Percentiles rank a stretch among this genome's conserved stretches.
Evolutionary conservation across 1,140 invertebrate species (phyloP).

Genomic region (Luehdorfia chinensis): DNA sequence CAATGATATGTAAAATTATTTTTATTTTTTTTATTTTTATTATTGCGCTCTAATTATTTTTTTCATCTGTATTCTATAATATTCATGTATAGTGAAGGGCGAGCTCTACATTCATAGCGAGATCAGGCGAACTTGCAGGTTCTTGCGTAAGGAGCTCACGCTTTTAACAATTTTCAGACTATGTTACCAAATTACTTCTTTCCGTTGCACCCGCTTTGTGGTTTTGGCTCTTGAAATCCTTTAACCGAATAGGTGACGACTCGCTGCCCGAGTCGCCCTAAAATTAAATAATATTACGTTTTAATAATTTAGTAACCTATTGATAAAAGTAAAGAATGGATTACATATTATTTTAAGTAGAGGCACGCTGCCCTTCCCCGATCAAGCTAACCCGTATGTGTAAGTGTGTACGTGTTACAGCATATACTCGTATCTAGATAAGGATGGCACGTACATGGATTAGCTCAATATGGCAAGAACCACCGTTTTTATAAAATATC

Average conservation of each 20-base stretch:
- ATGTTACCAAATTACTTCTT: slow-evolving; percentile 58
- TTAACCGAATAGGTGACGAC: slow-evolving; percentile 71
- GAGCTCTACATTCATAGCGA: slow-evolving; percentile 1
- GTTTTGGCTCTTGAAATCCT: slow-evolving; percentile 70
- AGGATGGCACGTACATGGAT: too few species aligned
- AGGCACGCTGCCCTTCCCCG: too few species aligned
- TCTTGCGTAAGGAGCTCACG: slow-evolving; percentile 7
- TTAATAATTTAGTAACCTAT: too few species aligned
- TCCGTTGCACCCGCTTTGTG: slow-evolving; percentile 53
- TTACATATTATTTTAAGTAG: too few species aligned
- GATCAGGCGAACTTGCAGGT: slow-evolving; percentile 15
- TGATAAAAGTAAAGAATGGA: too few species aligned
- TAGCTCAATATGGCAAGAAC: too few species aligned
- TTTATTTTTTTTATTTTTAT: slow-evolving; percentile 52
- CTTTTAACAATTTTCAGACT: slow-evolving; percentile 21
- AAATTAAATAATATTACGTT: slow-evolving; percentile 23
- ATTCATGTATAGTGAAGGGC: slow-evolving; percentile 4
- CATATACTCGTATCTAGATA: too few species aligned
- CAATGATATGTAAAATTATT: slow-evolving; percentile 77
- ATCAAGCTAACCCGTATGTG: too few species aligned
- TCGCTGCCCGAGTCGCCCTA: slow-evolving; percentile 76
- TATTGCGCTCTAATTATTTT: slow-evolving; percentile 71
- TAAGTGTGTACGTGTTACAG: too few species aligned
- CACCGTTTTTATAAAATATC: too few species aligned
- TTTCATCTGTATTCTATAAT: slow-evolving; percentile 32